phyloP scores from a whole-genome alignment of 2,888 invertebrate species.

The Aromia moschata region DNA sequence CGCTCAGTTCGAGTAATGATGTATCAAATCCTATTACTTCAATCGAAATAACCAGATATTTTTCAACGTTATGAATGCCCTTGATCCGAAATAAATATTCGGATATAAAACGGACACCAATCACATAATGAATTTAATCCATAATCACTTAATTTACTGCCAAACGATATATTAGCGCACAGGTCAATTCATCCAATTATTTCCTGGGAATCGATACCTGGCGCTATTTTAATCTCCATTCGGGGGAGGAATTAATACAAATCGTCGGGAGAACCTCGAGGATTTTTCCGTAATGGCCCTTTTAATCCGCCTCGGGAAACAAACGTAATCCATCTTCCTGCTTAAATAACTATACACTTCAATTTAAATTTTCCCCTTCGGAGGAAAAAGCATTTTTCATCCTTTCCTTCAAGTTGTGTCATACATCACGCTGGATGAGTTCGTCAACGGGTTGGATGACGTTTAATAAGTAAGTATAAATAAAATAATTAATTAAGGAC shows the following conservation, averaged over 20 bases:
- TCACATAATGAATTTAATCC: neutral
- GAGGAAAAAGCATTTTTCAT: conserved; percentile 14
- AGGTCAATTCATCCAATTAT: conserved; percentile 22
- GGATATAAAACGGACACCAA: neutral
- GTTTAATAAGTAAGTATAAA: too few species aligned
- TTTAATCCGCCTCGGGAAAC: conserved; percentile 11
- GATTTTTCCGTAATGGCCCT: conserved; percentile 11
- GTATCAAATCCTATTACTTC: too few species aligned
- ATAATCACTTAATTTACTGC: conserved; percentile 12
- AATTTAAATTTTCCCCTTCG: conserved; percentile 16
- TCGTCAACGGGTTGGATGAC: too few species aligned
- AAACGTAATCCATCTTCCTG: conserved; percentile 22
- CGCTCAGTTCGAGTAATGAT: too few species aligned
- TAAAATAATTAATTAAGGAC: too few species aligned
- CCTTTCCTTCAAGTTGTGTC: neutral
- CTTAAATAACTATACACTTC: conserved; percentile 13
- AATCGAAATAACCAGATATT: too few species aligned
- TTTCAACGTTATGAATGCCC: neutral
- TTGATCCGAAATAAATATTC: neutral
- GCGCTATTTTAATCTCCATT: conserved; percentile 4
- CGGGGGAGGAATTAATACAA: conserved; percentile 11
- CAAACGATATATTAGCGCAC: conserved; percentile 8
- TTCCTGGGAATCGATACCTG: conserved; percentile 1
- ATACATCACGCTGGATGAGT: too few species aligned
- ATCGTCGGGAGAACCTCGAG: conserved; percentile 11